Evolutionary conservation across 2,113 vertebrate genomes (phyloP).

Genomic region (Xiphophorus couchianus): DNA sequence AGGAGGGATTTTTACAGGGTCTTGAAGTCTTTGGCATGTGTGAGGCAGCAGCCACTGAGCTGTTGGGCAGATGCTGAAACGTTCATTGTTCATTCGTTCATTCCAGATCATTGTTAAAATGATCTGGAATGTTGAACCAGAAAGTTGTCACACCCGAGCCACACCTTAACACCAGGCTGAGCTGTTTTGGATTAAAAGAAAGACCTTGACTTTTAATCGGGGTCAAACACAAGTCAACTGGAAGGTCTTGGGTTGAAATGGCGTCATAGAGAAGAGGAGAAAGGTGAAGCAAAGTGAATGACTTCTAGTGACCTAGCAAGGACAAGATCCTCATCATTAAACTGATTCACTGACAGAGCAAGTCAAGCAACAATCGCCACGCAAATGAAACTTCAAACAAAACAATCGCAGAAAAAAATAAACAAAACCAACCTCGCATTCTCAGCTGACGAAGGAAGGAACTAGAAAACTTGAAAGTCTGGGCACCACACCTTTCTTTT

Average conservation of each 20-base stretch:
- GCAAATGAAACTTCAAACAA: conserved; percentile 8
- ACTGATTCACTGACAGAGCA: neutral
- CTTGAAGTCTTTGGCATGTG: conserved; percentile 29
- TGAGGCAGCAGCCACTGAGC: neutral
- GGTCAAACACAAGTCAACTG: conserved; percentile 75
- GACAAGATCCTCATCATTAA: conserved; percentile 10
- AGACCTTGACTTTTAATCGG: conserved; percentile 48
- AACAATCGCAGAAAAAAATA: conserved; percentile 6
- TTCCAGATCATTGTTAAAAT: no score
- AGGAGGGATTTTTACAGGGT: conserved; percentile 29
- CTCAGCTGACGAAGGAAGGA: conserved; percentile 37
- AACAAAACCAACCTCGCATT: conserved; percentile 16
- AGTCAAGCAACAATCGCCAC: neutral
- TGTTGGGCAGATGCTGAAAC: conserved; percentile 29
- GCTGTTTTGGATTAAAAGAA: conserved; percentile 62
- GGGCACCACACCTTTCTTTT: conserved; percentile 56
- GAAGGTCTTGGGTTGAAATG: conserved; percentile 10
- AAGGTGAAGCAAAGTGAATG: conserved; percentile 47
- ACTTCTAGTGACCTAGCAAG: conserved; percentile 10
- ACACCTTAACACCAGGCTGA: conserved; percentile 62
- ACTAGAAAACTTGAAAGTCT: conserved; percentile 78
- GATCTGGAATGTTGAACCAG: conserved; percentile 13
- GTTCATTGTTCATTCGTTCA: no score
- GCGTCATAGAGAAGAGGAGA: conserved; percentile 7
- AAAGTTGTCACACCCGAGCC: conserved; percentile 63